Evolutionary conservation across 2,797 vertebrate genomes (phyloP).

Genomic region (Cossypha caffra): DNA sequence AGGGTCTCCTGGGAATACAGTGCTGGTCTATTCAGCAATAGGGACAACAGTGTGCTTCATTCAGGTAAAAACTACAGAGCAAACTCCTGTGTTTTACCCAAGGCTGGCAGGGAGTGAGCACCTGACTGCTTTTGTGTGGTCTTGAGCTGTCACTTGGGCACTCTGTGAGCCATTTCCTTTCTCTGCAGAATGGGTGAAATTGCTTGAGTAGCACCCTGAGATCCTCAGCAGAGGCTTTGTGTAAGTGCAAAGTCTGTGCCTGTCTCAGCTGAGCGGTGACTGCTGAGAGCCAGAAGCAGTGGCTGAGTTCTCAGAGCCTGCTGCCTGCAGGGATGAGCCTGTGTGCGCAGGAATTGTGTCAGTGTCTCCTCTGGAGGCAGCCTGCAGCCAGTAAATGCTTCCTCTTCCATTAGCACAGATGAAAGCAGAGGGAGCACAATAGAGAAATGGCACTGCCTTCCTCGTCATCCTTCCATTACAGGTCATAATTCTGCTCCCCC

Average conservation of each 20-base stretch:
- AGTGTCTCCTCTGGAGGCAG: neutral
- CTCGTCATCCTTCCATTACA: neutral
- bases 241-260: neutral
- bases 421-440: neutral
- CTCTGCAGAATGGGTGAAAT: neutral
- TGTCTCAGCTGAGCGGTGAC: fast-evolving
- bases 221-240: neutral
- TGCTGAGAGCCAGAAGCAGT: neutral
- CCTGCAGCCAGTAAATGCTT: neutral
- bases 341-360: fast-evolving
- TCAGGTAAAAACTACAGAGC: neutral
- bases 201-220: neutral
- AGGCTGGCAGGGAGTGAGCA: neutral
- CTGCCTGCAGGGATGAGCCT: neutral
- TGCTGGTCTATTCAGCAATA: neutral
- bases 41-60: neutral
- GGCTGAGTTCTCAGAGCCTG: neutral
- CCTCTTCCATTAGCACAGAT: neutral
- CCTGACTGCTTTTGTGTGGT: neutral
- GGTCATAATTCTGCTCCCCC: neutral
- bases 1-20: neutral
- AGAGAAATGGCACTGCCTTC: neutral
- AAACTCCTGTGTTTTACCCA: neutral
- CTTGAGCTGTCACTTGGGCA: neutral
- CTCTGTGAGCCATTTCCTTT: neutral